These are phyloP conservation scores for Thalassarche chlororhynchos DNA, from an alignment of 2,113 vertebrate genomes.

Conservation along the genomic window DNA sequence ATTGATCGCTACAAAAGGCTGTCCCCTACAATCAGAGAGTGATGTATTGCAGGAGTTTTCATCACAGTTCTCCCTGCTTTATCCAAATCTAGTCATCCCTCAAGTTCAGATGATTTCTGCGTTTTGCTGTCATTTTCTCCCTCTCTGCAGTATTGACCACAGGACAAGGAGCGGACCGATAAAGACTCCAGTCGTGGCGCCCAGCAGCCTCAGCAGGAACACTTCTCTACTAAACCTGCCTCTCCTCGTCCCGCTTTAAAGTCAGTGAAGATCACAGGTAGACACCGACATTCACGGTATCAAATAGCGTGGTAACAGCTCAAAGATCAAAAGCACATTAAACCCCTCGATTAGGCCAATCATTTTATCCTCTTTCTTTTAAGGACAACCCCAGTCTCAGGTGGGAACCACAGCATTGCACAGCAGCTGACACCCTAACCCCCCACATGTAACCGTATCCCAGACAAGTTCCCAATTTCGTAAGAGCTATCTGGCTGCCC, in stretches of 20 bases:
- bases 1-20: background rate
- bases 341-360: background rate
- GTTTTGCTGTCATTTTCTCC: background rate
- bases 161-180: background rate
- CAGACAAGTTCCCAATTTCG: background rate
- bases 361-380: background rate
- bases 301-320: background rate
- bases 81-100: background rate
- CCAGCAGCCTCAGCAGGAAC: background rate
- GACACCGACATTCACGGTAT: background rate
- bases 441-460: fast-evolving
- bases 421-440: background rate
- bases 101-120: background rate
- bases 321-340: background rate
- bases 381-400: background rate
- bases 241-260: background rate
- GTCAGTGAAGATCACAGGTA: background rate
- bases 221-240: background rate
- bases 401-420: background rate
- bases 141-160: background rate
- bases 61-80: background rate
- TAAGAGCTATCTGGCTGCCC: background rate
- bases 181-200: background rate
- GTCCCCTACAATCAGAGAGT: background rate
- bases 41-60: background rate